Conservation (phyloP, 2,888 invertebrate genomes). For the Athetis lepigone region DNA sequence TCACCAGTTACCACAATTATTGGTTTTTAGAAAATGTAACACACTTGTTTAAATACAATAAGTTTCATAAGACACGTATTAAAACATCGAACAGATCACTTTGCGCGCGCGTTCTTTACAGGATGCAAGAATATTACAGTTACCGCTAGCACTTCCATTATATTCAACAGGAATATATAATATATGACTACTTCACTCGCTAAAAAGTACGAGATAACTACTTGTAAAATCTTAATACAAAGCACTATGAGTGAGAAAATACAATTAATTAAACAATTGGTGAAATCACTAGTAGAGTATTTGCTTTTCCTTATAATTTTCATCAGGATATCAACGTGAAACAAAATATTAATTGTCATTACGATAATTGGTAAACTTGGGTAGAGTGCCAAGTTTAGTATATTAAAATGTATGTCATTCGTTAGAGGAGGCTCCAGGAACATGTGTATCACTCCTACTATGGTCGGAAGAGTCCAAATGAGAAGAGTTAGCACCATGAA, state of each 20-base stretch:
- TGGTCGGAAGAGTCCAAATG: conserved; percentile 70
- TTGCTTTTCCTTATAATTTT: conserved; percentile 61
- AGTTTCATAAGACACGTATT: too few species aligned
- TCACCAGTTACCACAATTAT: too few species aligned
- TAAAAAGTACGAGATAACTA: conserved; percentile 57
- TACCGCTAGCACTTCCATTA: conserved; percentile 60
- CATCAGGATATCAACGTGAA: conserved; percentile 72
- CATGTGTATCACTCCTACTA: conserved; percentile 62
- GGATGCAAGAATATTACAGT: conserved; percentile 61
- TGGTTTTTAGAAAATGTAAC: too few species aligned
- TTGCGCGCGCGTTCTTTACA: conserved; percentile 12
- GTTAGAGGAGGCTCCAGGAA: not conserved
- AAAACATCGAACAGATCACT: too few species aligned
- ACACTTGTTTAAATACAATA: too few species aligned
- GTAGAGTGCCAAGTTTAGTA: conserved; percentile 64
- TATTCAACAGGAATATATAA: conserved; percentile 64
- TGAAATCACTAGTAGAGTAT: conserved; percentile 19
- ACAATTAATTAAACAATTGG: conserved; percentile 51
- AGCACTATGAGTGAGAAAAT: conserved; percentile 73
- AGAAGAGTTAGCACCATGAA: conserved; percentile 59
- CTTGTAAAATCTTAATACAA: conserved; percentile 73
- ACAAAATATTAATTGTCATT: conserved; percentile 68
- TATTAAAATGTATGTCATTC: not conserved
- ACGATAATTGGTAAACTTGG: conserved; percentile 70
- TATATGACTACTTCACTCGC: conserved; percentile 49